These are phyloP conservation scores for Trissolcus basalis DNA, from an alignment of 1,140 invertebrate genomes.

Conservation along the genomic window DNA sequence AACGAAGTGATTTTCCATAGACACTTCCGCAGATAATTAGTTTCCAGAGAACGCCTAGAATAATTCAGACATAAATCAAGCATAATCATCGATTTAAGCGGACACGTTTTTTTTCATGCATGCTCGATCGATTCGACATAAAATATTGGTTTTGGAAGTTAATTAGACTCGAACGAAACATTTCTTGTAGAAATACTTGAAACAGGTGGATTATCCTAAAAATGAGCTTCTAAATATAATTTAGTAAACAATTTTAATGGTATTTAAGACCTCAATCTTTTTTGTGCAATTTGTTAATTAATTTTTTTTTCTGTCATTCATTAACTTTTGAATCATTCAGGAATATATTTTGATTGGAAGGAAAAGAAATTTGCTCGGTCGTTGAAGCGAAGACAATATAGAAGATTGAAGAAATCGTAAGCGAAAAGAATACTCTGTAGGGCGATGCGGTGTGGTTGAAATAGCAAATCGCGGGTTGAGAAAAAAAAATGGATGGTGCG, in stretches of 20 bases:
- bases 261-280: no score
- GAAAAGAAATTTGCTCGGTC: slow-evolving; percentile 7
- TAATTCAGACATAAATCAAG: slow-evolving; percentile 53
- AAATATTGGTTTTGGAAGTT: slow-evolving; percentile 26
- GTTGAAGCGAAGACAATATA: slow-evolving; percentile 20
- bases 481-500: slow-evolving; percentile 26
- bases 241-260: no score
- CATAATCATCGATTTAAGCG: slow-evolving; percentile 42
- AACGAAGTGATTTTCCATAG: slow-evolving; percentile 54
- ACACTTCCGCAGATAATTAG: slow-evolving; percentile 39
- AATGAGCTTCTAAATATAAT: no score
- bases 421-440: slow-evolving; percentile 29
- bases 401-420: slow-evolving; percentile 34
- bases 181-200: slow-evolving; percentile 28
- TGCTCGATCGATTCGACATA: slow-evolving; percentile 46
- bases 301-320: not conserved
- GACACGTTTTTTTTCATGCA: slow-evolving; percentile 26
- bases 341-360: not conserved
- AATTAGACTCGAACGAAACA: slow-evolving; percentile 4
- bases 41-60: slow-evolving; percentile 30
- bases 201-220: no score
- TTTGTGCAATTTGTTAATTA: no score
- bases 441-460: slow-evolving; percentile 24
- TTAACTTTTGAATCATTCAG: slow-evolving; percentile 1
- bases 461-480: slow-evolving; percentile 24